Evolutionary conservation across 2,113 vertebrate species (phyloP).

Genomic region (Rhodinocichla rosea): DNA sequence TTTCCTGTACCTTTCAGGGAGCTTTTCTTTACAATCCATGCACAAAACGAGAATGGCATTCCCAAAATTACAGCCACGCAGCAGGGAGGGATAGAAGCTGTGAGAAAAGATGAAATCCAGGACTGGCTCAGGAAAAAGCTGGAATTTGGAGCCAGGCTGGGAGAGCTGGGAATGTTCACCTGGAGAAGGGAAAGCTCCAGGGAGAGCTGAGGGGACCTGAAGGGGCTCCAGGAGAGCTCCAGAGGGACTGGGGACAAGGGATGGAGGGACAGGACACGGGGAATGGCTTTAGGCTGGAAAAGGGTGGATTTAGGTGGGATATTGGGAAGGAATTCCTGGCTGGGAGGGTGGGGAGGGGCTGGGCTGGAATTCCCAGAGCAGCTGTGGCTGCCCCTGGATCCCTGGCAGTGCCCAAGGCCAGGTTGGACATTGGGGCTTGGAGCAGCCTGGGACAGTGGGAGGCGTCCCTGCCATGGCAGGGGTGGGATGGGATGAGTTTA

Average conservation of each 20-base stretch:
- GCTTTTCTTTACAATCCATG: not conserved
- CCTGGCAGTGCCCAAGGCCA: not conserved
- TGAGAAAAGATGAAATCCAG: not conserved
- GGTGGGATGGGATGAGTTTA: not conserved
- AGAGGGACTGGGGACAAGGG: not conserved
- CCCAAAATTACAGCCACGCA: not conserved
- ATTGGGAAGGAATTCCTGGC: not conserved
- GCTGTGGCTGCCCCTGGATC: not conserved
- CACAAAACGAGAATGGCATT: not conserved
- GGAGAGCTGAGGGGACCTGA: not conserved
- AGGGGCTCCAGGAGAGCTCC: not conserved
- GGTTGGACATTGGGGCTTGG: not conserved
- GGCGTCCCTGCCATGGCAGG: not conserved
- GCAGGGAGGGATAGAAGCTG: not conserved
- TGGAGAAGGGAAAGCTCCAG: not conserved
- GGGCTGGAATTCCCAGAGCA: fast-evolving
- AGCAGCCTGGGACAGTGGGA: not conserved
- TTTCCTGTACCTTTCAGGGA: not conserved
- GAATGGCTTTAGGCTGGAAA: not conserved
- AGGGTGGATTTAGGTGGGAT: not conserved
- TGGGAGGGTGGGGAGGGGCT: not conserved
- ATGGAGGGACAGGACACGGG: not conserved
- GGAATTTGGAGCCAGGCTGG: not conserved
- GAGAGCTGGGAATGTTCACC: not conserved
- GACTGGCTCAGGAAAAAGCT: not conserved